Conservation (phyloP, 1,140 invertebrate genomes). For the Papilio helenus region DNA sequence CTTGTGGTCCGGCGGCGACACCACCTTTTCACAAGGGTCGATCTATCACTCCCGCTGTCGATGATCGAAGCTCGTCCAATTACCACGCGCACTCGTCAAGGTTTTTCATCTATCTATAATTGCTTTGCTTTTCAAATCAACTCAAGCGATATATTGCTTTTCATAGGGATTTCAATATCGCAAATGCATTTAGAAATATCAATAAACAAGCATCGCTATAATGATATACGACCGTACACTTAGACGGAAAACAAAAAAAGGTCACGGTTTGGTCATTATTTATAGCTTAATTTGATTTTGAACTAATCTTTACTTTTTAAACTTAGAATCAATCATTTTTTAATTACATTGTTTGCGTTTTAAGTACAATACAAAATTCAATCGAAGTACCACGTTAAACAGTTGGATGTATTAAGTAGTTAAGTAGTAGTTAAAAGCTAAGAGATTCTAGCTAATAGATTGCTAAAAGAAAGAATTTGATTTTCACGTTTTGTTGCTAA, state of each 20-base stretch:
- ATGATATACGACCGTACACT: not conserved
- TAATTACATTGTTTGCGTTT: too few relatives aligned
- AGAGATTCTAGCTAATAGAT: too few relatives aligned
- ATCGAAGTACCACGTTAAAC: too few relatives aligned
- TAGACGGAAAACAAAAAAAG: too few relatives aligned
- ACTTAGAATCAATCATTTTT: too few relatives aligned
- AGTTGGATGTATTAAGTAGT: too few relatives aligned
- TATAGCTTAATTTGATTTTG: too few relatives aligned
- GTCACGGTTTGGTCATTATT: too few relatives aligned
- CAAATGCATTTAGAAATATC: not conserved
- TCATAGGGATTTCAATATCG: constrained; percentile 4
- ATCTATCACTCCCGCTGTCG: constrained; percentile 49
- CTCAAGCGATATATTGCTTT: constrained; percentile 28
- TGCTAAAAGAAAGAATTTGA: too few relatives aligned
- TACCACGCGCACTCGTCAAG: constrained; percentile 63
- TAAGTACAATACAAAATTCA: too few relatives aligned
- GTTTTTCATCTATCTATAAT: constrained; percentile 68
- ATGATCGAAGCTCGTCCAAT: constrained; percentile 69
- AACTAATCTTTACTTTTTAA: too few relatives aligned
- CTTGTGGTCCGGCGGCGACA: constrained; percentile 53
- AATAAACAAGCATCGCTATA: not conserved
- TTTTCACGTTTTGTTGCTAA: constrained; percentile 20
- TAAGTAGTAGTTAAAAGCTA: too few relatives aligned
- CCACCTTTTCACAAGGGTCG: constrained; percentile 58
- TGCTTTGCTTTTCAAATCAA: constrained; percentile 38